These are phyloP conservation scores for Ellobium chinense DNA, from an alignment of 2,888 invertebrate genomes.

Conservation along the genomic window DNA sequence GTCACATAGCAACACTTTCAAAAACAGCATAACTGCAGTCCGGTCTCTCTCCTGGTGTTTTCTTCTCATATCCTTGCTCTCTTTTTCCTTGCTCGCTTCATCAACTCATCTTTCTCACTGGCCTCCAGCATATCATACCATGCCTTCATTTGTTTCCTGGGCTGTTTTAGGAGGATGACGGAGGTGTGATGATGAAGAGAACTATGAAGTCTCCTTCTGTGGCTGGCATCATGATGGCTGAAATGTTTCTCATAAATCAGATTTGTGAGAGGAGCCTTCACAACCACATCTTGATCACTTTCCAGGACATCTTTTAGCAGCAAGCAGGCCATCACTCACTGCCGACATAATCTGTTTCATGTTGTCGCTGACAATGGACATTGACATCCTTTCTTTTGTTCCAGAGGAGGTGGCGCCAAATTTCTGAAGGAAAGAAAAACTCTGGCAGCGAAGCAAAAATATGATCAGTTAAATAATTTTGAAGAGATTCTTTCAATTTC, in stretches of 20 bases:
- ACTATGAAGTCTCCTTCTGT: neutral
- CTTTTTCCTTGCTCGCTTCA: neutral
- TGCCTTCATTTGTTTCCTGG: neutral
- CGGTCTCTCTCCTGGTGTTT: too few relatives aligned
- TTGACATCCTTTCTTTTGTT: neutral
- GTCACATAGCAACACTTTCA: too few relatives aligned
- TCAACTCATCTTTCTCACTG: neutral
- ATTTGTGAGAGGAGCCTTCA: neutral
- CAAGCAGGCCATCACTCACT: neutral
- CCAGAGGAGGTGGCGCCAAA: neutral
- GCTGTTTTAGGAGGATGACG: neutral
- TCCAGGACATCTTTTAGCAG: neutral
- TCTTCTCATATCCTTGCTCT: too few relatives aligned
- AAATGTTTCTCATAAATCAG: neutral
- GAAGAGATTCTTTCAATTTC: neutral
- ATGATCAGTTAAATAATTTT: neutral
- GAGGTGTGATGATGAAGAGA: conserved; percentile 5
- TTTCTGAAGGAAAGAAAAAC: neutral
- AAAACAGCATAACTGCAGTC: too few relatives aligned
- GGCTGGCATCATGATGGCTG: neutral
- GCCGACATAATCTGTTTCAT: neutral
- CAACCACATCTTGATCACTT: neutral
- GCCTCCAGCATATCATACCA: neutral
- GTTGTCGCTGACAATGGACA: neutral
- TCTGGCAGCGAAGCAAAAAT: neutral